Evolutionary conservation across 2,797 vertebrate genomes (phyloP).

Genomic region (Gymnocypris eckloni): DNA sequence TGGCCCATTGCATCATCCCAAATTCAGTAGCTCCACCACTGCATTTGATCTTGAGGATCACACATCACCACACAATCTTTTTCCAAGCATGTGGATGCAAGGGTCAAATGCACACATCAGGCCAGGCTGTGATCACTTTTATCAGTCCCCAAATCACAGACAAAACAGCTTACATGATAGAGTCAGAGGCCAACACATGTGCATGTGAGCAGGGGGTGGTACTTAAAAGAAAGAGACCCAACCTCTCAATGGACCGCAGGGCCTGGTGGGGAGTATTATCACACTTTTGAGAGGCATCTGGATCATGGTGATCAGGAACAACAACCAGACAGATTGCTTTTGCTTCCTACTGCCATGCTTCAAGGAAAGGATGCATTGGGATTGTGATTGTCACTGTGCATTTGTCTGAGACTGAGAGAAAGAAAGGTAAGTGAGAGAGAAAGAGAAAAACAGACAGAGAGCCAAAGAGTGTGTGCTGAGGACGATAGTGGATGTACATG

Average conservation of each 20-base stretch:
- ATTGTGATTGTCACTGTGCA: not conserved
- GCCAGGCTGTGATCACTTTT: conserved; percentile 6
- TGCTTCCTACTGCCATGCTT: not conserved
- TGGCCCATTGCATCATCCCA: not conserved
- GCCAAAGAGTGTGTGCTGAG: not conserved
- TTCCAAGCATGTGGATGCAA: not conserved
- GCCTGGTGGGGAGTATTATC: conserved; percentile 37
- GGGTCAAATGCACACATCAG: not conserved
- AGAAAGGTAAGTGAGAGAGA: conserved; percentile 1
- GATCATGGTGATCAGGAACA: conserved; percentile 8
- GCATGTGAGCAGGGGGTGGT: conserved; percentile 18
- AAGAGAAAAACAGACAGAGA: conserved; percentile 17
- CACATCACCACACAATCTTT: conserved; percentile 1
- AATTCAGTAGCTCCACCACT: not conserved
- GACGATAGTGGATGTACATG: conserved; percentile 22
- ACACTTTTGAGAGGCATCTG: conserved; percentile 5
- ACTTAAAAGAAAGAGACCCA: conserved; percentile 39
- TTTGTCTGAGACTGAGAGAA: not conserved
- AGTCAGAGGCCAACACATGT: conserved; percentile 26
- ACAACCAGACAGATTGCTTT: not conserved
- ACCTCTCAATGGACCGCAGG: conserved; percentile 15
- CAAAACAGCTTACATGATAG: conserved; percentile 21
- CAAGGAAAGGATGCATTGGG: not conserved
- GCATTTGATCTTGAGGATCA: conserved; percentile 1
- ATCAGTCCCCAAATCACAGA: not conserved